Evolutionary conservation across 2,113 vertebrate genomes (phyloP), one percentile per base, ranked within the genome.

Genomic region (Taxidea taxus): DNA sequence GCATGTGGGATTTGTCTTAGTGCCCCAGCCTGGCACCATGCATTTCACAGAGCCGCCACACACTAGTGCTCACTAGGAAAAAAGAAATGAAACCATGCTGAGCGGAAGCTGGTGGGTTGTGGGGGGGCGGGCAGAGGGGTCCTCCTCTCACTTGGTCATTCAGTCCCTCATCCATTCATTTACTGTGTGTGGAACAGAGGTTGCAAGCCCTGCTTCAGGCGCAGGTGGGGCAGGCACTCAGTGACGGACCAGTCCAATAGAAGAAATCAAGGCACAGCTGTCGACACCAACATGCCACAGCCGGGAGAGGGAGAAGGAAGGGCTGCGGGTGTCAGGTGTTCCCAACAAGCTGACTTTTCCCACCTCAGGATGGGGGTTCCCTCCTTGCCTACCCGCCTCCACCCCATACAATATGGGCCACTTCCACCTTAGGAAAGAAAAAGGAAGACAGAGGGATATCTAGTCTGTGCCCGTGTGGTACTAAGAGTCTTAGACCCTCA

Each of bases 141-240:
- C n/a, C 10, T 37, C 51, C 39, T 39, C 10, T 49, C 58, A 21
- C n/a, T 29, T 16, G 8, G 11, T 49, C 81, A 7, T 27, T 37
- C 4, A 4, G 13, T 62, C 64, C 44, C 66, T 77, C 80, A 37
- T 16, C 7, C 20, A 9, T 14, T 84, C 29, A 21, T 47, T 56
- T 54, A 11, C 44, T 42, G 21, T 3, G 5, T 13, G 34, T 34
- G 74, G 60, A 21, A 29, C n/a, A 21, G 4, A 20, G 27, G 51
- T 34, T 9, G 20, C 77, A 88, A 44, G 56, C 8, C 66, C 23
- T 12, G 37, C 60, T 62, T n/a, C 14, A 14, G 62, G 31, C 37
- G 3, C 29, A 18, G 31, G 44, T 3, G 3, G 27, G 56, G 23
- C 0, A 0, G 13, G 37, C 7, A 0, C 16, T 85, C 56, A 23